Conservation (phyloP, 2,113 vertebrate genomes). For the Solea senegalensis region DNA sequence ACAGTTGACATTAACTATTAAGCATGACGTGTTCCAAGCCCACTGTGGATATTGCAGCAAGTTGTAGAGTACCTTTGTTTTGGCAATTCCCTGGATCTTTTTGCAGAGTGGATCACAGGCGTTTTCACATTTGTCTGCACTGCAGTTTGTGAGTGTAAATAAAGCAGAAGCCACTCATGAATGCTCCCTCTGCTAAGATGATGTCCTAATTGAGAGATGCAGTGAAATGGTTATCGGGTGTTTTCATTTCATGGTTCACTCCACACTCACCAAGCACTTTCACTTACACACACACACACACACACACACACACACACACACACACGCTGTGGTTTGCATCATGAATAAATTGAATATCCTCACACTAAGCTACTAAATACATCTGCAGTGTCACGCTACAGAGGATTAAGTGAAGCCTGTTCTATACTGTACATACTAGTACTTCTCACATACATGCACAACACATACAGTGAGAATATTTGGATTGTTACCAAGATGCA, state of each 20-base stretch:
- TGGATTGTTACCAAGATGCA: conserved; percentile 24
- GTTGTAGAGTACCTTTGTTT: conserved; percentile 5
- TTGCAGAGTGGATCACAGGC: conserved; percentile 20
- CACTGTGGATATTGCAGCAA: conserved; percentile 16
- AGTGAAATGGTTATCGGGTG: conserved; percentile 73
- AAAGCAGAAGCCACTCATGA: conserved; percentile 56
- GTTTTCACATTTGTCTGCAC: conserved; percentile 50
- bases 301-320: conserved; percentile 9
- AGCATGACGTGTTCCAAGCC: conserved; percentile 12
- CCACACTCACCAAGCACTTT: conserved; percentile 58
- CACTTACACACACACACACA: conserved; percentile 31
- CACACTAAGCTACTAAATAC: conserved; percentile 69
- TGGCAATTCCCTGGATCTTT: conserved; percentile 30
- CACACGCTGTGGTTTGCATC: conserved; percentile 66
- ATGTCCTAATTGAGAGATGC: conserved; percentile 77
- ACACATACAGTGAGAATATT: conserved; percentile 41
- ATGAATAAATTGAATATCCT: conserved; percentile 78
- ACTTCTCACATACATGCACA: conserved; percentile 8
- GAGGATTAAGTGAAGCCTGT: conserved; percentile 21
- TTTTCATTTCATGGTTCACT: conserved; percentile 77
- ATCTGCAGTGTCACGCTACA: conserved; percentile 61
- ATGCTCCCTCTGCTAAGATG: conserved; percentile 62
- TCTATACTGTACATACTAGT: conserved; percentile 33
- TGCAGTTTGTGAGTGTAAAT: conserved; percentile 64
- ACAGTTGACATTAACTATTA: conserved; percentile 49